A percentile compares a stretch with the other conserved stretches of the same genome.
Evolutionary conservation across 2,888 invertebrate species (phyloP).

Genomic region (Lagria hirta): DNA sequence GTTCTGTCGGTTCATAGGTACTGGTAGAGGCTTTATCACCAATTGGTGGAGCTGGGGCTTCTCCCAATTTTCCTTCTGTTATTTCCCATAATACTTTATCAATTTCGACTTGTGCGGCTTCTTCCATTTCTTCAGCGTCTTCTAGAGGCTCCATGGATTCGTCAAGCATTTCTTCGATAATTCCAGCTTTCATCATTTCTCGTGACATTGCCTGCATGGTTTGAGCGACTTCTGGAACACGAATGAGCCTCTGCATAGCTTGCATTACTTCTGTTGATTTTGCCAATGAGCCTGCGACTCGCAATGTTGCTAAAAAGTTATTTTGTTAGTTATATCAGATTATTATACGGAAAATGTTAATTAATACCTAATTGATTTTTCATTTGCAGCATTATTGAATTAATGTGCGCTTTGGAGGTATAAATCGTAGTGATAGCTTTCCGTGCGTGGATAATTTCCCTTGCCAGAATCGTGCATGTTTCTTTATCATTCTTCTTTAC

Average conservation of each 20-base stretch:
- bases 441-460: conserved; percentile 85
- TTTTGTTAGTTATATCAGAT: conserved; percentile 1
- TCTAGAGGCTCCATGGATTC: conserved; percentile 94
- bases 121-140: conserved; percentile 93
- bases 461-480: conserved; percentile 90
- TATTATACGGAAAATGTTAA: background rate
- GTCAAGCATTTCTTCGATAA: conserved; percentile 98
- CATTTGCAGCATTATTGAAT: conserved; percentile 96
- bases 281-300: conserved; percentile 88
- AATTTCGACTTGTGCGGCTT: conserved; percentile 88
- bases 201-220: conserved; percentile 98
- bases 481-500: conserved; percentile 94
- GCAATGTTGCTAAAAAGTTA: conserved; percentile 73
- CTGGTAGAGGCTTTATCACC: conserved; percentile 63
- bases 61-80: conserved; percentile 88
- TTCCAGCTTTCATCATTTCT: conserved; percentile 99
- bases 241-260: conserved; percentile 90
- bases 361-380: conserved; percentile 90
- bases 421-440: conserved; percentile 90
- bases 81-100: conserved; percentile 74
- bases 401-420: conserved; percentile 95
- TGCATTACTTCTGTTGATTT: conserved; percentile 99
- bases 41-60: conserved; percentile 77
- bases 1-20: conserved; percentile 55
- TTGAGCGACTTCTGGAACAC: conserved; percentile 89